A percentile compares a stretch with the other conserved stretches of the same genome.
These are phyloP conservation scores for Numenius arquata DNA, from an alignment of 2,113 vertebrate species.

Conservation along the genomic window DNA sequence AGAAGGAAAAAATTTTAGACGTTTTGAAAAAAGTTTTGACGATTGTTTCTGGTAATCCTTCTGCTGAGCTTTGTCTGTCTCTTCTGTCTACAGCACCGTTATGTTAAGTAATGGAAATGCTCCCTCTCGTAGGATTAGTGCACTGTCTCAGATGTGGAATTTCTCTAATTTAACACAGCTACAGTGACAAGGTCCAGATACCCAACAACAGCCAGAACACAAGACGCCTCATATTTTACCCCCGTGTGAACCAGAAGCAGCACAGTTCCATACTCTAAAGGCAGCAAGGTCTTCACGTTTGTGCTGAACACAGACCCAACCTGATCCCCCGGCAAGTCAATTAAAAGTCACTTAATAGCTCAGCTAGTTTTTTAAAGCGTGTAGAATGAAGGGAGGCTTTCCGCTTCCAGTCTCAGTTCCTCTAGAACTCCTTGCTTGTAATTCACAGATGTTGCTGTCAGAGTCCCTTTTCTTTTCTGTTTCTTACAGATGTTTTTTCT, in stretches of 20 bases:
- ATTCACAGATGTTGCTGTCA: not conserved
- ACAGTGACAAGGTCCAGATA: not conserved
- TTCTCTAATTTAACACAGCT: not conserved
- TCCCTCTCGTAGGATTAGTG: not conserved
- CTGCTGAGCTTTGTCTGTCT: not conserved
- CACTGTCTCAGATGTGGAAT: not conserved
- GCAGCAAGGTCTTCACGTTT: not conserved
- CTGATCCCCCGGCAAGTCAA: not conserved
- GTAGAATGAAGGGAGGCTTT: not conserved
- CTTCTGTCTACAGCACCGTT: not conserved
- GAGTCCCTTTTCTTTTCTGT: not conserved
- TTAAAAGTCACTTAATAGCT: not conserved
- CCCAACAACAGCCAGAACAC: not conserved
- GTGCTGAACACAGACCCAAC: not conserved
- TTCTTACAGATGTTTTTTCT: not conserved
- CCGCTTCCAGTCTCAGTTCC: not conserved
- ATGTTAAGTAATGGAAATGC: not conserved
- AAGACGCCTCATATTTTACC: not conserved
- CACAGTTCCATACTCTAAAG: not conserved
- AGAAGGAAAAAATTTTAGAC: not conserved
- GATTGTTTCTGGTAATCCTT: not conserved
- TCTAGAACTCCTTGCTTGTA: not conserved
- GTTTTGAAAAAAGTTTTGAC: fast-evolving
- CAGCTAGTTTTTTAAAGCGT: not conserved
- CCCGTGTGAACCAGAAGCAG: not conserved